Evolutionary conservation across 2,888 invertebrate species (phyloP), one percentile per base, ranked within the genome.

Genomic region (Sussaba pulchella): DNA sequence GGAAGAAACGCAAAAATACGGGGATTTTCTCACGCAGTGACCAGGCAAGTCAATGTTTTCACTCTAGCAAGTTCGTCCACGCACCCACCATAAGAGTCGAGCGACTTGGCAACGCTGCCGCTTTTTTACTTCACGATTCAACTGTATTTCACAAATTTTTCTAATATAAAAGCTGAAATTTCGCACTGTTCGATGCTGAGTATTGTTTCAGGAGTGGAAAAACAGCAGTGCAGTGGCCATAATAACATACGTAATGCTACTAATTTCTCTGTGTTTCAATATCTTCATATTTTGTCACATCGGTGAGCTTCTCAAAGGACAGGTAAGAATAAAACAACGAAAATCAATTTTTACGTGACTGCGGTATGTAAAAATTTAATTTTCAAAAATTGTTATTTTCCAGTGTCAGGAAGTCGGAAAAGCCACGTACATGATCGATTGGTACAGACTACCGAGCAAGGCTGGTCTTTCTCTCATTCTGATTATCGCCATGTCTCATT

Each of bases 281-380:
- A 80, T 80, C 43, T 77, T 77, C 43, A 80, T 80, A 47, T 76
- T 74, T 45, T 82, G 82, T 31, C 74, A 57, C 5, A 82, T 80
- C 21, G 90, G 89, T 0, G 88, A 90, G 74, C 80, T 88, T 31
- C 78, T 89, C 1, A 84, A 83, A 1, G 87, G 89, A 61, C 78
- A 89, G 84, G 89, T 89, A 85, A 41, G 8, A 57, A 39, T 31
- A 31, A 31, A 1, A 36, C n/a, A 1, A 41, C 0, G n/a, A 36
- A 63, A 39, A 64, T 10, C n/a, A 4, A 31, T 31, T 31, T 31
- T 31, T 6, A 31, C 6, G 4, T 31, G 6, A 31, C 31, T 31
- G 31, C 31, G 31, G 4, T 31, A 6, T 5, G 6, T 31, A 6
- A 5, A 31, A 31, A 5, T 2, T 31, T 6, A 52, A 64, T 54